Percentiles rank a stretch among this genome's conserved stretches.
Evolutionary conservation across 2,888 invertebrate genomes (phyloP).

Genomic region (Melangyna quadrimaculata): DNA sequence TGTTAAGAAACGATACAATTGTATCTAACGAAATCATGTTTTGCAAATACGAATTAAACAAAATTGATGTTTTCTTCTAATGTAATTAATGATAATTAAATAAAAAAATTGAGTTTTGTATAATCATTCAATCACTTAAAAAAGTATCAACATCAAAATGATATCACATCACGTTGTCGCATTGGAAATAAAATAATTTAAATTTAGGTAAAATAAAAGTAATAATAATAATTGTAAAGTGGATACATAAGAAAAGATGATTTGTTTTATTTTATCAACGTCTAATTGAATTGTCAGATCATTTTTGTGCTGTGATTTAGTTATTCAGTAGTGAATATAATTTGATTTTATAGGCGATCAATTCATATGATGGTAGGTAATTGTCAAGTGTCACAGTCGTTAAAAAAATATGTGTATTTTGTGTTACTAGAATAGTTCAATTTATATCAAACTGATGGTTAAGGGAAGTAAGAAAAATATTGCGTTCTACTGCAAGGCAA

Average conservation of each 20-base stretch:
- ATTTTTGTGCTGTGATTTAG: too few relatives aligned
- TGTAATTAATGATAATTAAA: slow-evolving; percentile 30
- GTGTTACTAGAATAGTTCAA: too few relatives aligned
- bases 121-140: slow-evolving; percentile 43
- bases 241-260: not conserved
- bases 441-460: too few relatives aligned
- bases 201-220: slow-evolving; percentile 27
- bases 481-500: too few relatives aligned
- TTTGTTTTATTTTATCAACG: slow-evolving; percentile 25
- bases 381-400: too few relatives aligned
- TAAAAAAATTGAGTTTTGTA: slow-evolving; percentile 51
- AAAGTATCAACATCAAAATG: slow-evolving; percentile 33
- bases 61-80: slow-evolving; percentile 47
- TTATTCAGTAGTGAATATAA: too few relatives aligned
- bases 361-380: too few relatives aligned
- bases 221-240: slow-evolving; percentile 46
- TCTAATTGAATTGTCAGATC: too few relatives aligned
- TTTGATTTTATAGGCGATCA: too few relatives aligned
- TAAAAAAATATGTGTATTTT: too few relatives aligned
- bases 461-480: too few relatives aligned
- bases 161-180: slow-evolving; percentile 38
- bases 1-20: not conserved
- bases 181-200: slow-evolving; percentile 49
- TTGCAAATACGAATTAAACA: slow-evolving; percentile 13
- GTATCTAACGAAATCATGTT: slow-evolving; percentile 2